These are phyloP conservation scores for Bacillus rossius DNA, from an alignment of 1,140 invertebrate genomes.

Conservation along the genomic window DNA sequence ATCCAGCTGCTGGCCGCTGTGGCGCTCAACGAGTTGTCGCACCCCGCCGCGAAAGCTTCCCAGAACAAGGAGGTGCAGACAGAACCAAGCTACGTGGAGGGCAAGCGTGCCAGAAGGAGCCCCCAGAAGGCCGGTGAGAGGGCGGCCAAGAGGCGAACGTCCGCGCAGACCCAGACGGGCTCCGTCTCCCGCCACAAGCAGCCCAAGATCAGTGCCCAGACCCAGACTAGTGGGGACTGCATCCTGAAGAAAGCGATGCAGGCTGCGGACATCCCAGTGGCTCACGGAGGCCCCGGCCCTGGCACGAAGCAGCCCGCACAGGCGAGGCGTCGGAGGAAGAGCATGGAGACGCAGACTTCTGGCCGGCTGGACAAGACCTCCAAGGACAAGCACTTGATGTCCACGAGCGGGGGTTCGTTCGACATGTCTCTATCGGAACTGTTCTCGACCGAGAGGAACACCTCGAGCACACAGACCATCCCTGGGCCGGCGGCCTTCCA, in stretches of 20 bases:
- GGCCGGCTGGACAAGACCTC: constrained; percentile 8
- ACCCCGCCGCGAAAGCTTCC: constrained; percentile 24
- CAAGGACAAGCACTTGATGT: constrained; percentile 22
- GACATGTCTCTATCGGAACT: constrained; percentile 36
- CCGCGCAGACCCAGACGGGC: constrained; percentile 47
- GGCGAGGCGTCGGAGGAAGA: constrained; percentile 20
- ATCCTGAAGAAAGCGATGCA: constrained; percentile 23
- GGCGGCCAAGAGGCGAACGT: constrained; percentile 31
- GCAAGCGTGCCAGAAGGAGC: constrained; percentile 30
- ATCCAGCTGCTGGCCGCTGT: constrained; percentile 21
- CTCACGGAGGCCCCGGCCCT: constrained; percentile 8
- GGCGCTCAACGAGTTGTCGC: constrained; percentile 3
- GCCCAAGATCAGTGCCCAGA: constrained; percentile 40
- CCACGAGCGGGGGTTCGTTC: constrained; percentile 12
- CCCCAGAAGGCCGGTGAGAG: constrained; percentile 24
- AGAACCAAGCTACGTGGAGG: constrained; percentile 26
- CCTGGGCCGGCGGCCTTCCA: constrained; percentile 20
- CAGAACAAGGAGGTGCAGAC: constrained; percentile 40
- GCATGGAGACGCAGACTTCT: constrained; percentile 25
- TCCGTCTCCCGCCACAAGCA: constrained; percentile 30
- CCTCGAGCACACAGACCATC: constrained; percentile 43
- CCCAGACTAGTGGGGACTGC: constrained; percentile 42
- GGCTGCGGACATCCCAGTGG: constrained; percentile 14
- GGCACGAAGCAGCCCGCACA: constrained; percentile 27
- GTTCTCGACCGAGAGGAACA: constrained; percentile 41